Conservation (phyloP, 2,888 invertebrate genomes). For the Aquatica leii region DNA sequence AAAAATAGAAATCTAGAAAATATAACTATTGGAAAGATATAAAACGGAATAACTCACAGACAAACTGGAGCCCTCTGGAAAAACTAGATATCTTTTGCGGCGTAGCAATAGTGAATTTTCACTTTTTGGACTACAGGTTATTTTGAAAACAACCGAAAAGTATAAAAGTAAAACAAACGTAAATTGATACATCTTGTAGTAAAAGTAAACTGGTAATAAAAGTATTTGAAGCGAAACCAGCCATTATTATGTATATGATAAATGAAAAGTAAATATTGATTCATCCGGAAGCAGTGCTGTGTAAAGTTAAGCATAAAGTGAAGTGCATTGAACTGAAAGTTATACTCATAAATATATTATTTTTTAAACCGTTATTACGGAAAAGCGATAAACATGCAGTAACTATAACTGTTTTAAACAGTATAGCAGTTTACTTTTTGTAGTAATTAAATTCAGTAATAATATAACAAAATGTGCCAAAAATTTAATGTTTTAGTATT, state of each 20-base stretch:
- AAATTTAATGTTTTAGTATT: background rate
- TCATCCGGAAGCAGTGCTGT: background rate
- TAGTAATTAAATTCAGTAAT: background rate
- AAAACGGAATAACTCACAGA: constrained; percentile 64
- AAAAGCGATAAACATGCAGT: background rate
- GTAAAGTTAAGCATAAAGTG: background rate
- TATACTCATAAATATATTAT: background rate
- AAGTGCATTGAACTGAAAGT: background rate
- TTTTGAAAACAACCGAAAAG: constrained; percentile 20
- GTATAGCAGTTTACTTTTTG: too few species aligned
- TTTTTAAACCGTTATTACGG: background rate
- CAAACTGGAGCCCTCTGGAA: constrained; percentile 75
- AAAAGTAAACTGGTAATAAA: constrained; percentile 7
- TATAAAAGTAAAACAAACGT: constrained; percentile 14
- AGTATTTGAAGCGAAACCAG: background rate
- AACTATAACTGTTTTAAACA: too few species aligned
- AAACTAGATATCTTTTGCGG: constrained; percentile 70
- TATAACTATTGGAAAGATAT: constrained; percentile 24
- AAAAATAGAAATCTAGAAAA: constrained; percentile 20
- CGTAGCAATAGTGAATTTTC: constrained; percentile 62
- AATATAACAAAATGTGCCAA: background rate
- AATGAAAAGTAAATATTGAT: constrained; percentile 22
- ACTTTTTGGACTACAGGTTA: constrained; percentile 31
- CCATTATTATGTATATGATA: constrained; percentile 6
- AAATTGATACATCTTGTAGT: constrained; percentile 11